phyloP scores from a whole-genome alignment of 1,140 invertebrate genomes.

The Dryas iulia region DNA sequence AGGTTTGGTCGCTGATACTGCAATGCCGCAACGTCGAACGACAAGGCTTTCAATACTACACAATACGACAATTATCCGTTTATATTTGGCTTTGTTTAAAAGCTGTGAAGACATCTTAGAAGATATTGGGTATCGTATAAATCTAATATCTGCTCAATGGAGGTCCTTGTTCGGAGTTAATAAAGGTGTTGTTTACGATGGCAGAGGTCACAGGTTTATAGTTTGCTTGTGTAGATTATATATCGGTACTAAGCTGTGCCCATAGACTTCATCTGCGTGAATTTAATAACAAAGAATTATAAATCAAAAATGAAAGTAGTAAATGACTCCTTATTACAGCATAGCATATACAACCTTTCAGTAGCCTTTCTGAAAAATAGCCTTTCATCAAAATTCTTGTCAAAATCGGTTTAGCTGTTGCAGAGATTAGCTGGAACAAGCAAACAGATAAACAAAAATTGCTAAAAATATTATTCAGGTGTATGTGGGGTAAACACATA shows the following conservation, averaged over 20 bases:
- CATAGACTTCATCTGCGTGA: background rate
- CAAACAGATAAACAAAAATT: too few species aligned
- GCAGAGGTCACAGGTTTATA: background rate
- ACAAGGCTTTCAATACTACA: slow-evolving; percentile 26
- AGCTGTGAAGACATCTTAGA: background rate
- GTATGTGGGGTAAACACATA: too few species aligned
- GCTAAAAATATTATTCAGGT: too few species aligned
- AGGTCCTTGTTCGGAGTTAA: background rate
- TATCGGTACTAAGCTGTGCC: background rate
- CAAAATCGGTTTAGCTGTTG: too few species aligned
- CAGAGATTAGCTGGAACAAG: too few species aligned
- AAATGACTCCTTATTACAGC: too few species aligned
- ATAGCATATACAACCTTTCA: too few species aligned
- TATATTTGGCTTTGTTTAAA: slow-evolving; percentile 25
- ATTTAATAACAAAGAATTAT: too few species aligned
- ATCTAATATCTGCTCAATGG: background rate
- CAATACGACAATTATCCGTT: slow-evolving; percentile 31
- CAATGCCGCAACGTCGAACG: slow-evolving; percentile 26
- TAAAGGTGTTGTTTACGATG: background rate
- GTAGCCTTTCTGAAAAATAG: too few species aligned
- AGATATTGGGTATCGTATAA: background rate
- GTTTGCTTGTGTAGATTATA: background rate
- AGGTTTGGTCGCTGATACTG: slow-evolving; percentile 18
- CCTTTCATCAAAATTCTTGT: too few species aligned
- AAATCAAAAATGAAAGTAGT: too few species aligned